phyloP scores from a whole-genome alignment of 2,113 vertebrate genomes.

The Stomatorhinus ivindoensis region DNA sequence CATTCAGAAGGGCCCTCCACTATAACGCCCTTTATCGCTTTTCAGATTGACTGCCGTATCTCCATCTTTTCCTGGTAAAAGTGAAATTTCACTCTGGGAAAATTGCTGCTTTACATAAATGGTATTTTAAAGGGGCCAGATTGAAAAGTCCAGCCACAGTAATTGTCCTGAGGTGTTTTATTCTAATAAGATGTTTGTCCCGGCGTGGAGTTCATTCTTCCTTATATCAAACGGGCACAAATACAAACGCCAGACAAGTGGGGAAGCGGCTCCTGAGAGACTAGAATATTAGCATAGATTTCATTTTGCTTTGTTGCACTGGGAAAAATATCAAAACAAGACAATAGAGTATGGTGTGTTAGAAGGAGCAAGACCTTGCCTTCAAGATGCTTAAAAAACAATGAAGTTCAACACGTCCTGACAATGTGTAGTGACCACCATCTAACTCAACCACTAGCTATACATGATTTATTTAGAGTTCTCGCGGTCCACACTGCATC shows the following conservation, averaged over 20 bases:
- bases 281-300: neutral
- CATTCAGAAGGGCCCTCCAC: neutral
- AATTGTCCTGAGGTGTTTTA: neutral
- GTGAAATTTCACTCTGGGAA: neutral
- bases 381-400: neutral
- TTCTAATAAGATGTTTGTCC: conserved; percentile 1
- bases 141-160: conserved; percentile 1
- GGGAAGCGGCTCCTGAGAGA: neutral
- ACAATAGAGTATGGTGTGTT: neutral
- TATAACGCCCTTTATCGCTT: neutral
- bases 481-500: neutral
- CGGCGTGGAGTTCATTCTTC: neutral
- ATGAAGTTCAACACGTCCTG: neutral
- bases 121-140: neutral
- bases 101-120: neutral
- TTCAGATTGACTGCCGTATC: neutral
- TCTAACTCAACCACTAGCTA: neutral
- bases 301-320: neutral
- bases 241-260: neutral
- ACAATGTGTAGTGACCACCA: neutral
- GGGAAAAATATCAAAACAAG: neutral
- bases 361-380: neutral
- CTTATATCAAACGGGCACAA: neutral
- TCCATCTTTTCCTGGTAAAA: neutral
- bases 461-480: neutral